Evolutionary conservation across 2,113 vertebrate species (phyloP), one percentile per base, ranked within the genome.

Genomic region (Megalops atlanticus): DNA sequence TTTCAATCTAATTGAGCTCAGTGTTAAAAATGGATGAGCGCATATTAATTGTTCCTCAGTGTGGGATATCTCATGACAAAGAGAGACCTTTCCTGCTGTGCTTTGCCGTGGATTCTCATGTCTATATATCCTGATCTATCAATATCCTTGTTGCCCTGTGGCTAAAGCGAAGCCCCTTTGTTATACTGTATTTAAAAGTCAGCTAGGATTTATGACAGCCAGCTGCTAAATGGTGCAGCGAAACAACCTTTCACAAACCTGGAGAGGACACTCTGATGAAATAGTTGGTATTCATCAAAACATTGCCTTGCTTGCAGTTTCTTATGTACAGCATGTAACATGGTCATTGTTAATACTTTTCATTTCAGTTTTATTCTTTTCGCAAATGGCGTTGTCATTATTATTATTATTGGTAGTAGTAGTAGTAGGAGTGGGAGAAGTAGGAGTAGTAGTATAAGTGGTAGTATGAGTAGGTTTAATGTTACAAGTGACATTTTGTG

Each of bases 1-100:
- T 85, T 86, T 74, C 82, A 74, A 78, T 84, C 80, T 89, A 89
- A 89, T 88, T 89, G 85, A 86, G 86, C 83, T 86, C 78, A 78
- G 85, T 43, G 86, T 88, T 87, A 90, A 88, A 88, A 89, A 88
- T 89, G 88, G 85, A 89, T 89, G 87, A 90, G 87, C 75, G 84
- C 79, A 84, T 86, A 89, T 90, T 88, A 89, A 89, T 86, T 88
- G 85, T 88, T 84, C 82, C 77, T 35, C 85, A 43, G 79, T 78
- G 81, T 82, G 81, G 80, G 71, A 64, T 41, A 79, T 80, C 78
- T 76, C 83, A 18, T 27, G 82, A 81, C 80, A 79, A 74, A 82
- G 72, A 81, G 72, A 82, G 33, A 35, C 77, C 54, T 74, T 79
- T 82, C 41, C 80, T 84, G 43, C 70, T 54, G 80, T 3, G 38